phyloP scores from a whole-genome alignment of 1,140 invertebrate genomes.

The Diprion similis region DNA sequence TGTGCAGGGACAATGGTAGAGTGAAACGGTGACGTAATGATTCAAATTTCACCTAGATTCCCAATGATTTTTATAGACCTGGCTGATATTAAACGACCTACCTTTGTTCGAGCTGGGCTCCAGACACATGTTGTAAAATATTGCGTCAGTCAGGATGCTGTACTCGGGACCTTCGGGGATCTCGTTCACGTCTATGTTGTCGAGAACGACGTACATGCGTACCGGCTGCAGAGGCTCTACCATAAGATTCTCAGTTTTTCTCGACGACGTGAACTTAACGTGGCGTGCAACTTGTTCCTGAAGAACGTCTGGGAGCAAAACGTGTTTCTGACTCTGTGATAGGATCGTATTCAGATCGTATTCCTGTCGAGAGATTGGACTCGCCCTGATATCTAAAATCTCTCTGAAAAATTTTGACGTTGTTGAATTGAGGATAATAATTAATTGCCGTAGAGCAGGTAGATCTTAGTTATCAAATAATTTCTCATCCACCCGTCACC shows the following conservation, averaged over 20 bases:
- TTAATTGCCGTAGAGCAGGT: conserved; percentile 49
- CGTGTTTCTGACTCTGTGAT: conserved; percentile 65
- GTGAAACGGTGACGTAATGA: too few species aligned
- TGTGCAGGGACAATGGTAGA: too few species aligned
- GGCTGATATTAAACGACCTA: conserved; percentile 35
- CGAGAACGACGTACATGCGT: conserved; percentile 73
- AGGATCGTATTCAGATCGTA: conserved; percentile 55
- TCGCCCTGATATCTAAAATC: conserved; percentile 43
- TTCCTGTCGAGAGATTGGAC: conserved; percentile 42
- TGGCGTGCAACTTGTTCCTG: conserved; percentile 66
- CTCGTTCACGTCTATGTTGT: conserved; percentile 77
- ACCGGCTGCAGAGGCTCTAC: conserved; percentile 69
- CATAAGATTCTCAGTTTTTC: conserved; percentile 37
- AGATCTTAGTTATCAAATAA: conserved; percentile 53
- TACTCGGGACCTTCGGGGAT: conserved; percentile 68
- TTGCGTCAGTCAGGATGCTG: conserved; percentile 66
- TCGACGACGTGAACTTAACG: conserved; percentile 56
- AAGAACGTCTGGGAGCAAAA: conserved; percentile 68
- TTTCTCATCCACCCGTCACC: background rate
- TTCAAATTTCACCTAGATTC: too few species aligned
- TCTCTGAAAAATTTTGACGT: conserved; percentile 46
- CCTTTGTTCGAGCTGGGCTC: conserved; percentile 68
- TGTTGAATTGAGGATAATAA: conserved; percentile 8
- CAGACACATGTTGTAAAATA: conserved; percentile 70
- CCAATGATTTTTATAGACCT: too few species aligned